A percentile compares a stretch with the other conserved stretches of the same genome.
These are phyloP conservation scores for Drosophila demipolita DNA, from an alignment of 2,888 invertebrate species.

Conservation along the genomic window DNA sequence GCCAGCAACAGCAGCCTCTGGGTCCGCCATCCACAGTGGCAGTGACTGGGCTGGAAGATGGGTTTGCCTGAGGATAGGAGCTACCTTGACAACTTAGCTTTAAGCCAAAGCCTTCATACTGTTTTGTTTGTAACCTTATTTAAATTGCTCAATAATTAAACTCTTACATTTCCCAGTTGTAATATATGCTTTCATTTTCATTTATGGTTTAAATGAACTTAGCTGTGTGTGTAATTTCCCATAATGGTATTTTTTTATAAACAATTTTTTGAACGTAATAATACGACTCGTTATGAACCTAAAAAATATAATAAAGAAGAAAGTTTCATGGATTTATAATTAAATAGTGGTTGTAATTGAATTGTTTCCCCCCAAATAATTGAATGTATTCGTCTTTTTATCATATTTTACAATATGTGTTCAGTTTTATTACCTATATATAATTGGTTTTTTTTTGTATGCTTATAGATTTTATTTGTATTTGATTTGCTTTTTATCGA, in stretches of 20 bases:
- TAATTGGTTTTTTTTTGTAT: slow-evolving; percentile 50
- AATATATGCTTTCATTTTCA: background rate
- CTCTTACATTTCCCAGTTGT: slow-evolving; percentile 24
- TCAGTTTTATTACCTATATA: slow-evolving; percentile 70
- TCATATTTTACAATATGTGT: slow-evolving; percentile 71
- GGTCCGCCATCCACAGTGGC: slow-evolving; percentile 68
- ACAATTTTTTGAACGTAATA: background rate
- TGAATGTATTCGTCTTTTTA: slow-evolving; percentile 22
- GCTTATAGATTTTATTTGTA: slow-evolving; percentile 21
- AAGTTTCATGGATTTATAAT: background rate
- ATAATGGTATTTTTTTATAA: background rate
- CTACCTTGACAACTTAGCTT: slow-evolving; percentile 8
- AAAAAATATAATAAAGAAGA: slow-evolving; percentile 1
- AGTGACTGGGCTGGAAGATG: slow-evolving; percentile 47
- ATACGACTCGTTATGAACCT: background rate
- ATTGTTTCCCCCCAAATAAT: background rate
- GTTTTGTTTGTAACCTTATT: slow-evolving; percentile 23
- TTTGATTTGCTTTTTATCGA: slow-evolving; percentile 58
- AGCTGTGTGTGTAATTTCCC: background rate
- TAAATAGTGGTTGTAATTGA: background rate
- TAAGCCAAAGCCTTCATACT: slow-evolving; percentile 37
- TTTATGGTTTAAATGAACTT: background rate
- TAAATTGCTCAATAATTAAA: slow-evolving; percentile 8
- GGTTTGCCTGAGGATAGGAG: slow-evolving; percentile 44
- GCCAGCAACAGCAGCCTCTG: slow-evolving; percentile 66